These are phyloP conservation scores for Dendronephthya gigantea DNA, from an alignment of 64 coral and sea anemone genomes.

Conservation along the genomic window DNA sequence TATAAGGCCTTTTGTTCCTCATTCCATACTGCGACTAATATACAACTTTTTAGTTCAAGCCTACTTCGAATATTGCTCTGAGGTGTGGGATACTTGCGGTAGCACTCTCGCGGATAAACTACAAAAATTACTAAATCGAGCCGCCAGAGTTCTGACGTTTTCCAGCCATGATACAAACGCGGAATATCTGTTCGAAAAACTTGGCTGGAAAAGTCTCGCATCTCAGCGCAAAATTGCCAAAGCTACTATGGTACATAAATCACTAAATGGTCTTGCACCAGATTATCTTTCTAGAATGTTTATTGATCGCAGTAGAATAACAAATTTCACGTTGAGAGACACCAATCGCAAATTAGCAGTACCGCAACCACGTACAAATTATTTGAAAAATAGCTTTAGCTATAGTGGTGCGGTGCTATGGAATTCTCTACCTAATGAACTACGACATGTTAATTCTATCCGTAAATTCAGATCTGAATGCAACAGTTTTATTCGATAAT, in stretches of 20 bases:
- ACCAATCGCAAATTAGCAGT: too few relatives aligned
- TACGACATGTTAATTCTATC: neutral
- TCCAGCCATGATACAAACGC: neutral
- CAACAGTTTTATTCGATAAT: too few relatives aligned
- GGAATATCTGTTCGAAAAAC: neutral
- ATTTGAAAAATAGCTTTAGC: too few relatives aligned
- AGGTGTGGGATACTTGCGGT: neutral
- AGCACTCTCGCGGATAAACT: neutral
- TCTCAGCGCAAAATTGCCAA: neutral
- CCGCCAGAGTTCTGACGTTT: neutral
- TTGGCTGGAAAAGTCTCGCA: neutral
- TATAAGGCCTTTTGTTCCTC: neutral
- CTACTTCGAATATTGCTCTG: too few relatives aligned
- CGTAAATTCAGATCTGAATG: neutral
- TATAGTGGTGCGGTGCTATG: neutral
- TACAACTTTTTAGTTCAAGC: neutral
- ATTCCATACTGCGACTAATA: neutral
- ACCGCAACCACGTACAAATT: too few relatives aligned
- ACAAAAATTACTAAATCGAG: neutral
- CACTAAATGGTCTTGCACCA: neutral
- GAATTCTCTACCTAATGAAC: neutral
- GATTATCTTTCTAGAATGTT: neutral
- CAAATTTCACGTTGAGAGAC: too few relatives aligned
- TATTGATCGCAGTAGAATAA: neutral
- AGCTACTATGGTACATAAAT: slow-evolving; percentile 15